Conservation (phyloP, 2,888 invertebrate genomes). For the Pristionchus mayeri region DNA sequence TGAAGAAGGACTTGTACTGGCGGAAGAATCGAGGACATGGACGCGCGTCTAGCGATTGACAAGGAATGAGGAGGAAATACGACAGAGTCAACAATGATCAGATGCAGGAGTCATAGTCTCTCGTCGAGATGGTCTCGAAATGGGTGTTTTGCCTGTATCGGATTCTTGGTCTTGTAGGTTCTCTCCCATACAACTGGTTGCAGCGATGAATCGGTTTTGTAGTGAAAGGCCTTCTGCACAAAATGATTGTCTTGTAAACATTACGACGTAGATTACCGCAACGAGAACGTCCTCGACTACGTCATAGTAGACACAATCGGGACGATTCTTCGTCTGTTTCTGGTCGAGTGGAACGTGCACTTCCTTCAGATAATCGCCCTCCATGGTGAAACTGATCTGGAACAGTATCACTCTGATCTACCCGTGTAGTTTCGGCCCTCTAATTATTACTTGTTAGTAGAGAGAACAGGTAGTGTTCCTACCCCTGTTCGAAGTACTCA, state of each 20-base stretch:
- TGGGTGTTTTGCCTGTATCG: not conserved
- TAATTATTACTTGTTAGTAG: slow-evolving; percentile 44
- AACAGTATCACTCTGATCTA: slow-evolving; percentile 38
- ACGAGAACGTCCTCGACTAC: not conserved
- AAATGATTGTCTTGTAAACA: too few species aligned
- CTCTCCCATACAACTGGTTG: not conserved
- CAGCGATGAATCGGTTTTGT: not conserved
- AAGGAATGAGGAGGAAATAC: too few species aligned
- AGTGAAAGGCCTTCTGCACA: not conserved
- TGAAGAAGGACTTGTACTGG: not conserved
- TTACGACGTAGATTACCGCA: too few species aligned
- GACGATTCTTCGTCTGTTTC: not conserved
- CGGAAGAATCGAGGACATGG: not conserved
- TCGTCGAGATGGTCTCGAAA: slow-evolving; percentile 23
- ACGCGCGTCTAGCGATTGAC: too few species aligned
- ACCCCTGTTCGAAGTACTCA: slow-evolving; percentile 25
- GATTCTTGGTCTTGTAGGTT: not conserved
- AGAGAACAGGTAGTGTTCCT: not conserved
- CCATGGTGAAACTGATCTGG: slow-evolving; percentile 52
- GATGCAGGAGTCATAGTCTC: not conserved
- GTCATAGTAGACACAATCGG: slow-evolving; percentile 26
- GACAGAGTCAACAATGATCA: not conserved
- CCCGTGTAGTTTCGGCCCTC: slow-evolving; percentile 21
- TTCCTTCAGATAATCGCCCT: slow-evolving; percentile 51
- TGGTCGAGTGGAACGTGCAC: not conserved